Evolutionary conservation across 2,888 invertebrate genomes (phyloP).

Genomic region (Sipha maydis): DNA sequence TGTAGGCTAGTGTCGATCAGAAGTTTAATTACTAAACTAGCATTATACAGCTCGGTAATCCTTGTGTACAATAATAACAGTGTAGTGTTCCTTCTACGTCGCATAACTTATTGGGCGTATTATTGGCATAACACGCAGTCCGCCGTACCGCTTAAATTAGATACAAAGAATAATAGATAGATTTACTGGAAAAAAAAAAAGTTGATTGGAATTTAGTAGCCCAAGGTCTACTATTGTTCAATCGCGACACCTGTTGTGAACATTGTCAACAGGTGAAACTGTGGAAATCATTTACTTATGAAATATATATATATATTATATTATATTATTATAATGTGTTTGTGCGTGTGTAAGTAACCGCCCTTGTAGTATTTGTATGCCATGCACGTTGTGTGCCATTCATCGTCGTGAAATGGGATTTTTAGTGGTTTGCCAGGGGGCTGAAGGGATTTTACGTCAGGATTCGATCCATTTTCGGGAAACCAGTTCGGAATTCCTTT

Average conservation of each 20-base stretch:
- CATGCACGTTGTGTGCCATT: not conserved
- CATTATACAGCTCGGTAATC: not conserved
- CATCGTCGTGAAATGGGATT: conserved; percentile 21
- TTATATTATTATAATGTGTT: not conserved
- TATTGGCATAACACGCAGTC: not conserved
- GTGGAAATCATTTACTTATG: conserved; percentile 50
- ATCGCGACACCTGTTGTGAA: conserved; percentile 61
- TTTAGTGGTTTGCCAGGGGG: not conserved
- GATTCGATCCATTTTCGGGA: conserved; percentile 5
- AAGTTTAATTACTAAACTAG: not conserved
- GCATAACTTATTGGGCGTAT: not conserved
- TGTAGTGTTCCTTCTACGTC: not conserved
- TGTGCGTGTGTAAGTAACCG: not conserved
- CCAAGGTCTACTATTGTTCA: conserved; percentile 59
- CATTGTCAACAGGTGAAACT: conserved; percentile 61
- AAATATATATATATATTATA: conserved; percentile 2
- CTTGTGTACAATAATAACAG: not conserved
- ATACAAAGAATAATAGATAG: conserved; percentile 4
- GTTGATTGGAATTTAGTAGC: conserved; percentile 60
- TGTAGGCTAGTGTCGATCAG: not conserved
- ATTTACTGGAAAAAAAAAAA: not conserved
- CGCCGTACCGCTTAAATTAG: not conserved
- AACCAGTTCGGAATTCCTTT: conserved; percentile 28
- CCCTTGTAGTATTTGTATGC: not conserved
- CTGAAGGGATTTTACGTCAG: not conserved